Conservation (phyloP, 1,140 invertebrate genomes). For the Acromyrmex echinatior region DNA sequence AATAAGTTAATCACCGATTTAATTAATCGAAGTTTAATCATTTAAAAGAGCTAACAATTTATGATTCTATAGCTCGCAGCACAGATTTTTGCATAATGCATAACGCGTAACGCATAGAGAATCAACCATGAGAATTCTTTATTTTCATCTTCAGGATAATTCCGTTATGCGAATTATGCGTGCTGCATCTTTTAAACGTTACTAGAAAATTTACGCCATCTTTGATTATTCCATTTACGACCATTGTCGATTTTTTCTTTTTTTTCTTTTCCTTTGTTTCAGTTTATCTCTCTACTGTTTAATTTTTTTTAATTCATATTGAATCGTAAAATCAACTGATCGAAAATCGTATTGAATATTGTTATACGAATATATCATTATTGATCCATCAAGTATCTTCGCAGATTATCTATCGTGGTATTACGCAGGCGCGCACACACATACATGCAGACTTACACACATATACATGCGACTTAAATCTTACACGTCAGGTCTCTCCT, state of each 20-base stretch:
- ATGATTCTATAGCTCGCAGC: background rate
- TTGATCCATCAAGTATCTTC: background rate
- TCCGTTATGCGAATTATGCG: no score
- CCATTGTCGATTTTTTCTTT: background rate
- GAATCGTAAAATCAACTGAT: background rate
- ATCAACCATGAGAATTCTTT: no score
- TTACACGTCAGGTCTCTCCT: slow-evolving; percentile 8
- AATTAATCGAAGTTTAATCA: background rate
- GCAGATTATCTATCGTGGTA: background rate
- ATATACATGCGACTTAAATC: background rate
- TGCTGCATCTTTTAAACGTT: background rate
- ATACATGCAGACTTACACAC: background rate
- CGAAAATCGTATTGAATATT: background rate
- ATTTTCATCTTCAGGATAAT: no score
- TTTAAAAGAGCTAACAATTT: background rate
- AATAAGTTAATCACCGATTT: background rate
- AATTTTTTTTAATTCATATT: background rate
- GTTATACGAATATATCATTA: background rate
- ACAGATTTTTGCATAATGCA: no score
- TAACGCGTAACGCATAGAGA: no score
- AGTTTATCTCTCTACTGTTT: background rate
- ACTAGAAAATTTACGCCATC: background rate
- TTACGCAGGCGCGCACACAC: background rate
- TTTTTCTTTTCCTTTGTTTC: background rate
- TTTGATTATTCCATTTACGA: background rate